Percentiles rank a stretch among this genome's conserved stretches.
phyloP scores from a whole-genome alignment of 2,888 invertebrate species.

The Rhamphomyia laevipes region DNA sequence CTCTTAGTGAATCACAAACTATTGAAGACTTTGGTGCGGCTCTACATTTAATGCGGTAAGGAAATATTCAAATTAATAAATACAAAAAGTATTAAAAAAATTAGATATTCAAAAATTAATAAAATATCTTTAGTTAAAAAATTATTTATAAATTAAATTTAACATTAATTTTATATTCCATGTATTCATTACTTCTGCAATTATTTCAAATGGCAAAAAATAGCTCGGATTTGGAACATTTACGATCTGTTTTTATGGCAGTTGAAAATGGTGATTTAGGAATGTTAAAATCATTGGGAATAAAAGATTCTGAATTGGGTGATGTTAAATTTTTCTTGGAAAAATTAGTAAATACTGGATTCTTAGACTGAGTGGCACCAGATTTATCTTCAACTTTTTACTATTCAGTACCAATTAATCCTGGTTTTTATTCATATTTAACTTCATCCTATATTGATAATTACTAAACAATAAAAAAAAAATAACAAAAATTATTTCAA shows the following conservation, averaged over 20 bases:
- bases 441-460: slow-evolving; percentile 43
- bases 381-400: slow-evolving; percentile 53
- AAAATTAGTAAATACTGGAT: slow-evolving; percentile 89
- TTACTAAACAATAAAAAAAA: slow-evolving; percentile 18
- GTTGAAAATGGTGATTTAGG: slow-evolving; percentile 91
- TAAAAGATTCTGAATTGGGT: slow-evolving; percentile 88
- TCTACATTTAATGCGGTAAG: slow-evolving; percentile 37
- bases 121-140: too few species aligned
- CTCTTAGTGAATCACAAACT: slow-evolving; percentile 85
- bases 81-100: too few species aligned
- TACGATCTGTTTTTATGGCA: slow-evolving; percentile 90
- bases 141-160: too few species aligned
- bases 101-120: too few species aligned
- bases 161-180: too few species aligned
- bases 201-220: neutral
- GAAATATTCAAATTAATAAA: neutral
- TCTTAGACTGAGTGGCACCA: slow-evolving; percentile 79
- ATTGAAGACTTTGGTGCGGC: slow-evolving; percentile 71
- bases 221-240: slow-evolving; percentile 78
- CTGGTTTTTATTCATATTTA: slow-evolving; percentile 60
- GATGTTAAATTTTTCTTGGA: slow-evolving; percentile 94
- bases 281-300: slow-evolving; percentile 85
- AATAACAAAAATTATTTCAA: neutral
- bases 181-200: too few species aligned
- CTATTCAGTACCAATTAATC: slow-evolving; percentile 58